Conservation (phyloP, 2,113 vertebrate species). For the Prionailurus viverrinus region DNA sequence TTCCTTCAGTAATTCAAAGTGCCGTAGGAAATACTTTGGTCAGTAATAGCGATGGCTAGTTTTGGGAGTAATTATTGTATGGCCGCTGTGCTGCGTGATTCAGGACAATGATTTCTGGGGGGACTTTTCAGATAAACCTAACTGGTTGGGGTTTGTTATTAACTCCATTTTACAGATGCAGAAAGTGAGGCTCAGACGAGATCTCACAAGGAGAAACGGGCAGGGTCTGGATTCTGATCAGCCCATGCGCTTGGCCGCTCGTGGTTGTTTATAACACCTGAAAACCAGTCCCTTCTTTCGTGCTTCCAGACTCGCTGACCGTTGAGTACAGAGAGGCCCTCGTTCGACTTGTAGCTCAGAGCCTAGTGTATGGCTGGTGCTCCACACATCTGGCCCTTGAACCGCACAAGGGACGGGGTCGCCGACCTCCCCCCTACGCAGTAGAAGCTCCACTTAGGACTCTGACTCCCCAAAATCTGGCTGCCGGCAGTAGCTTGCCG, state of each 20-base stretch:
- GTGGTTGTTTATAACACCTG: not conserved
- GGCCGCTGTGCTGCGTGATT: not conserved
- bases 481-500: fast-evolving
- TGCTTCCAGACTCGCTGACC: no score
- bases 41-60: not conserved
- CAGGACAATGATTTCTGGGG: not conserved
- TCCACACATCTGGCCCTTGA: not conserved
- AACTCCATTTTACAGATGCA: not conserved
- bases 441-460: not conserved
- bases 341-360: not conserved
- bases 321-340: not conserved
- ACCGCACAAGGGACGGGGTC: not conserved
- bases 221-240: not conserved
- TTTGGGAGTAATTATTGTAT: not conserved
- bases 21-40: not conserved
- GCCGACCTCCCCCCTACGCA: not conserved
- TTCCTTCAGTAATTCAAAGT: not conserved
- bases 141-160: not conserved
- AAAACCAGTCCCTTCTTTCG: fast-evolving
- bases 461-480: not conserved
- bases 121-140: not conserved
- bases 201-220: no score
- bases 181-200: not conserved
- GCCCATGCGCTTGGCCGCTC: fast-evolving
- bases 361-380: not conserved